Base-by-base conservation (phyloP, 2,113 vertebrate species). In the Canis aureus region DNA sequence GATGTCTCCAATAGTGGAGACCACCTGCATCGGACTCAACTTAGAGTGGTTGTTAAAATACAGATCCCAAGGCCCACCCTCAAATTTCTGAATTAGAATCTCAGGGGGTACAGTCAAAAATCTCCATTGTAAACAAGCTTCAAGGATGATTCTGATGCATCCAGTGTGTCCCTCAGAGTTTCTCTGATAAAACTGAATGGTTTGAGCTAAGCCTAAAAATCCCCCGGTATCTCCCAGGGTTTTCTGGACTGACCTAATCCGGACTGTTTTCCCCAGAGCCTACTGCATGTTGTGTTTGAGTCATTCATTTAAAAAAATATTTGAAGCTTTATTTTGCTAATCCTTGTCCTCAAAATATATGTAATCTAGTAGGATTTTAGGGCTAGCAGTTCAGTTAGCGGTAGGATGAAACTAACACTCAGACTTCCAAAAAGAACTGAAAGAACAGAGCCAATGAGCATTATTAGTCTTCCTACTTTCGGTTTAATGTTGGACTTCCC, bases 181-280 rank as follows among this genome's bases (percentile, higher is more conserved):
- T 43, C 27, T 96, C 59, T 93, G 74, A 66, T 32, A 80, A 80
- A 96, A 73, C 57, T 69, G 73, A 53, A 80, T 67, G 43, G 3
- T 89, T 73, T 71, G 71, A 73, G 53, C 84, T 29, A 16, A 78
- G 85, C 55, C 87, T n/a, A 83, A 97, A 97, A 98, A 94, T 82
- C 87, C 97, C 97, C 92, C 25, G 88, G 92, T 91, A 88, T 97
- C 84, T 96, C 93, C 96, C 96, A 96, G 43, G n/a, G 76, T 85
- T 91, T 95, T 96, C 81, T 85, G 51, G n/a, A 84, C 64, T 94
- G 85, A 91, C 35, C 60, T 91, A 94, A 5, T 60, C 12, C 59
- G 20, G 51, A 82, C 57, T 13, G 4, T 55, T 88, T 93, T 53
- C 55, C 60, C 73, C 55, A 73, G 78, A 96, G 78, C 32, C 32